Conservation (phyloP, 1,140 invertebrate genomes). For the Nasonia longicornis region DNA sequence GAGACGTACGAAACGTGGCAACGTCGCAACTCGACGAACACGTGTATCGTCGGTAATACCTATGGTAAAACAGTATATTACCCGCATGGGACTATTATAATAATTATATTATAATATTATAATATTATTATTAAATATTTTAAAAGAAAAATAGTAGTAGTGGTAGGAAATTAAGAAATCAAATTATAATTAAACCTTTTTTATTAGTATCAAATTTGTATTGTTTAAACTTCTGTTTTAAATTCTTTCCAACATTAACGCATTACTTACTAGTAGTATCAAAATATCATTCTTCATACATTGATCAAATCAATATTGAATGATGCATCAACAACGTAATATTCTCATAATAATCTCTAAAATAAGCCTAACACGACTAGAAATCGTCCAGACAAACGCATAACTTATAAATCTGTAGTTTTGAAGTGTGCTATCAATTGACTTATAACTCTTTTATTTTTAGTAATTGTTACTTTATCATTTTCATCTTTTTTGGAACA, state of each 20-base stretch:
- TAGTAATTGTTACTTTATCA: constrained; percentile 19
- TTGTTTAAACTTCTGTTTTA: background rate
- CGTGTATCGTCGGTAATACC: background rate
- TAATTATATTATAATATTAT: background rate
- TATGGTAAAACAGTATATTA: background rate
- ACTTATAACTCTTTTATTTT: constrained; percentile 24
- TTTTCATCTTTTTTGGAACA: constrained; percentile 28
- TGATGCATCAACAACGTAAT: no score
- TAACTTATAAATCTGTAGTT: background rate
- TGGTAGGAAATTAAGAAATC: no score
- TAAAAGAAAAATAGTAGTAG: background rate
- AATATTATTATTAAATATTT: background rate
- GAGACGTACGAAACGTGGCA: background rate
- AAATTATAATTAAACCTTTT: background rate
- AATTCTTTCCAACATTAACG: no score
- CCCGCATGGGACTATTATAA: background rate
- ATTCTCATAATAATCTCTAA: no score
- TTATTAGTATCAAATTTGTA: background rate
- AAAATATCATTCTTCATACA: no score
- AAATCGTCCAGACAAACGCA: background rate
- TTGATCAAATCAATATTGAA: no score
- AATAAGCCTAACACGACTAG: background rate
- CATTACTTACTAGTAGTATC: no score
- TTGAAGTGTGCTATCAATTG: background rate
- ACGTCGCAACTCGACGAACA: constrained; percentile 3